A percentile compares a stretch with the other conserved stretches of the same genome.
phyloP scores from a whole-genome alignment of 2,113 vertebrate genomes.

The Tenrec ecaudatus region DNA sequence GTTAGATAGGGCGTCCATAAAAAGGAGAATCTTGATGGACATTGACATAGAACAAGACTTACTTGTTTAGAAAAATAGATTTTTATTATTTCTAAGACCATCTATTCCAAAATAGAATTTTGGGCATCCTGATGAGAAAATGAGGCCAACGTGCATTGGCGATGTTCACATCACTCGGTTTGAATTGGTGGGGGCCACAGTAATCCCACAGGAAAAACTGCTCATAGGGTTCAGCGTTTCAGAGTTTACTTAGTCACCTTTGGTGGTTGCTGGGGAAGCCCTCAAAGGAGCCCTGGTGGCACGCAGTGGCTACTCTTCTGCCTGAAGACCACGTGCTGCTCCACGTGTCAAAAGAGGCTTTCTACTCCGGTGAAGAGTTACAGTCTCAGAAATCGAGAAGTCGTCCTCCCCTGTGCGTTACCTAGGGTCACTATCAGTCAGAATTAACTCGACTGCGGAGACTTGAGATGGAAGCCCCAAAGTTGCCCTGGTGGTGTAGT shows the following conservation, averaged over 20 bases:
- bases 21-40: background rate
- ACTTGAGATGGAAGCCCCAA: too few species aligned
- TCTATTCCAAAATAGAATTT: conserved; percentile 7
- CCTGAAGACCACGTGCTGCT: too few species aligned
- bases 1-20: background rate
- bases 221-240: conserved; percentile 32
- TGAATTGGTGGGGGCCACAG: background rate
- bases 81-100: conserved; percentile 31
- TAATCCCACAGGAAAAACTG: background rate
- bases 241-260: background rate
- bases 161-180: background rate
- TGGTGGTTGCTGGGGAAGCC: background rate
- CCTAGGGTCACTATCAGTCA: too few species aligned
- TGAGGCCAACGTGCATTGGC: conserved; percentile 20
- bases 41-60: background rate
- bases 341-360: too few species aligned
- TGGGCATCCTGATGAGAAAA: conserved; percentile 31
- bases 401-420: too few species aligned
- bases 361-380: too few species aligned
- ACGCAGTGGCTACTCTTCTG: too few species aligned
- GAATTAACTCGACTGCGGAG: too few species aligned
- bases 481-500: too few species aligned
- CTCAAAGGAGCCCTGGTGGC: background rate
- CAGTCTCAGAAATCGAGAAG: too few species aligned
- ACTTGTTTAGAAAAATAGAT: conserved; percentile 16